Conservation (phyloP, 2,888 invertebrate genomes). For the Amitus sp. region DNA sequence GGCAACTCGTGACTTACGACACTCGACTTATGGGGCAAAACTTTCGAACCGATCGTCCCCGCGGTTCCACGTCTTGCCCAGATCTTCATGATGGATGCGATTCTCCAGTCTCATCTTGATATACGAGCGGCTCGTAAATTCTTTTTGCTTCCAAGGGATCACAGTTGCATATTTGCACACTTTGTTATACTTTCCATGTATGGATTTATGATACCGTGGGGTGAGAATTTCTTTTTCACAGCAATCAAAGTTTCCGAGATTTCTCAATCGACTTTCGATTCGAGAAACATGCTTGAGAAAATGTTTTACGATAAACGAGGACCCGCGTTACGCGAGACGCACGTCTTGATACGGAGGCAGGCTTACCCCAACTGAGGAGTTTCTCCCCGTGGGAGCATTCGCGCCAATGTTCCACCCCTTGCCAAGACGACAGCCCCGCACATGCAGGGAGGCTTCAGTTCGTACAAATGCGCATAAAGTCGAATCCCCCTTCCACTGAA, state of each 20-base stretch:
- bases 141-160: not conserved
- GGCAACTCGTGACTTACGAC: conserved; percentile 8
- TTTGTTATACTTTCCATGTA: not conserved
- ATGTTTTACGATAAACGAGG: conserved; percentile 42
- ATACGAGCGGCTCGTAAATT: conserved; percentile 1
- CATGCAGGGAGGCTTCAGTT: conserved; percentile 15
- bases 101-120: conserved; percentile 5
- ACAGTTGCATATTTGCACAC: not conserved
- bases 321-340: conserved; percentile 49
- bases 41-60: conserved; percentile 24
- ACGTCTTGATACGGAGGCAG: conserved; percentile 63
- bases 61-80: not conserved
- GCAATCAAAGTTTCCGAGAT: not conserved
- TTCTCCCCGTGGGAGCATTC: conserved; percentile 62
- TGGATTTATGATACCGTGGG: not conserved
- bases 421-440: conserved; percentile 40
- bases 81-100: conserved; percentile 1
- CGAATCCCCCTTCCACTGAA: too few species aligned
- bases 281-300: conserved; percentile 2
- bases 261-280: too few species aligned
- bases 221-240: not conserved
- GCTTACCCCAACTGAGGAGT: conserved; percentile 64
- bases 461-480: conserved; percentile 36
- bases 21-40: conserved; percentile 16
- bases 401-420: conserved; percentile 56